Conservation (phyloP, 2,888 invertebrate genomes). For the Sinotaia quadrata region DNA sequence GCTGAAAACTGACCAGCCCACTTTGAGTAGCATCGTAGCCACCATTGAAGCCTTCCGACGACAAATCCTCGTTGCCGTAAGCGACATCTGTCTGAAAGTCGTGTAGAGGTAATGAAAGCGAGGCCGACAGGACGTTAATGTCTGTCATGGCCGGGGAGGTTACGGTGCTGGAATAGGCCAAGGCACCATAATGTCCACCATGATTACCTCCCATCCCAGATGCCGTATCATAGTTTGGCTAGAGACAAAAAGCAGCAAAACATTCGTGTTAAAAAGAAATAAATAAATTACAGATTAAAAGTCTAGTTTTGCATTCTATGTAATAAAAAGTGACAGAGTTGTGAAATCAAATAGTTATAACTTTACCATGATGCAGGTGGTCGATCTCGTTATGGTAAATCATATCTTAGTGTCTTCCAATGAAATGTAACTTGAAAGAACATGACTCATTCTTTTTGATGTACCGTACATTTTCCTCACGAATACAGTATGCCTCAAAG, state of each 20-base stretch:
- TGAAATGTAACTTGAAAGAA: too few relatives aligned
- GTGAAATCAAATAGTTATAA: too few relatives aligned
- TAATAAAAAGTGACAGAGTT: too few relatives aligned
- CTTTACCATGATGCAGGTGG: too few relatives aligned
- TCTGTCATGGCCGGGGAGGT: constrained; percentile 49
- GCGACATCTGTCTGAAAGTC: constrained; percentile 49
- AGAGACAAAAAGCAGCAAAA: constrained; percentile 35
- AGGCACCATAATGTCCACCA: constrained; percentile 34
- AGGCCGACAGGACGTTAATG: constrained; percentile 83
- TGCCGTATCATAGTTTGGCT: constrained; percentile 45
- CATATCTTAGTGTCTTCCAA: too few relatives aligned
- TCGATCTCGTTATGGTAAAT: too few relatives aligned
- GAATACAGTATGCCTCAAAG: too few relatives aligned
- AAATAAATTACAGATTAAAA: too few relatives aligned
- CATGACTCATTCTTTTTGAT: too few relatives aligned
- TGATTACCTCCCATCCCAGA: constrained; percentile 41
- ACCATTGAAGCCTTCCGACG: constrained; percentile 45
- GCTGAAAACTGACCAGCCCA: constrained; percentile 40
- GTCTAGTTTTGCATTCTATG: too few relatives aligned
- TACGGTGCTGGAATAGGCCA: constrained; percentile 42
- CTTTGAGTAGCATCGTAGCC: constrained; percentile 45
- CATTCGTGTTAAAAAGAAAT: too few relatives aligned
- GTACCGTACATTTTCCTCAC: too few relatives aligned
- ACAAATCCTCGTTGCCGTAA: constrained; percentile 47
- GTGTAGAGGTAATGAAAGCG: constrained; percentile 77